Conservation (phyloP, 2,888 invertebrate genomes). For the Latrodectus elegans region DNA sequence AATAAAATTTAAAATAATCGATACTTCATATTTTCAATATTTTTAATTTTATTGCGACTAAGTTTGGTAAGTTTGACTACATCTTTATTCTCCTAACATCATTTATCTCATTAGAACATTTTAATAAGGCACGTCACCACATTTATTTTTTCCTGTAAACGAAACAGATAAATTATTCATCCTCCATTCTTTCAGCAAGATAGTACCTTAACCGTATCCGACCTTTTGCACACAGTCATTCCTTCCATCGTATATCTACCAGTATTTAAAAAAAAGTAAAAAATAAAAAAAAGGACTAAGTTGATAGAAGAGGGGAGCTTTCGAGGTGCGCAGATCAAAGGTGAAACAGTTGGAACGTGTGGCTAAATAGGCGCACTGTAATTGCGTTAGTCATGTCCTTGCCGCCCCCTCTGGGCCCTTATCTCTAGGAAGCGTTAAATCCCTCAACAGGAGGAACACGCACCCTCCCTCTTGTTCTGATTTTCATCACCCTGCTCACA, state of each 20-base stretch:
- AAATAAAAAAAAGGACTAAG: too few species aligned
- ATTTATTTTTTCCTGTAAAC: too few species aligned
- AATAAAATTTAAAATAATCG: too few species aligned
- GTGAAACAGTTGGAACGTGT: conserved; percentile 47
- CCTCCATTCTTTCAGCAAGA: conserved; percentile 26
- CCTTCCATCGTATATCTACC: background rate
- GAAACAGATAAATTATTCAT: background rate
- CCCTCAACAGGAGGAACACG: conserved; percentile 27
- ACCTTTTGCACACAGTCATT: conserved; percentile 13
- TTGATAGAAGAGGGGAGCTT: background rate
- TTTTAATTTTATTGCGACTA: too few species aligned
- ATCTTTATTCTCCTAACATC: too few species aligned
- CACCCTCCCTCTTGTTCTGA: background rate
- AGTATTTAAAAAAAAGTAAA: background rate
- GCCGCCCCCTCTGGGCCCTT: conserved; percentile 10
- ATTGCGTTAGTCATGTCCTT: conserved; percentile 45
- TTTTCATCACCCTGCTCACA: background rate
- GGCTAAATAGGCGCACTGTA: conserved; percentile 42
- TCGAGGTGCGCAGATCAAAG: conserved; percentile 28
- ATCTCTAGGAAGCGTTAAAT: conserved; percentile 60
- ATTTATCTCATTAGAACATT: background rate
- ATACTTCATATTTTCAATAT: too few species aligned
- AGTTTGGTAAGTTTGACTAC: too few species aligned
- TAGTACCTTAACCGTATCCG: conserved; percentile 23
- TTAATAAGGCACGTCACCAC: background rate